Percentiles rank a stretch among this genome's conserved stretches.
These are phyloP conservation scores for Lathronympha strigana DNA, from an alignment of 2,888 invertebrate species.

Conservation along the genomic window DNA sequence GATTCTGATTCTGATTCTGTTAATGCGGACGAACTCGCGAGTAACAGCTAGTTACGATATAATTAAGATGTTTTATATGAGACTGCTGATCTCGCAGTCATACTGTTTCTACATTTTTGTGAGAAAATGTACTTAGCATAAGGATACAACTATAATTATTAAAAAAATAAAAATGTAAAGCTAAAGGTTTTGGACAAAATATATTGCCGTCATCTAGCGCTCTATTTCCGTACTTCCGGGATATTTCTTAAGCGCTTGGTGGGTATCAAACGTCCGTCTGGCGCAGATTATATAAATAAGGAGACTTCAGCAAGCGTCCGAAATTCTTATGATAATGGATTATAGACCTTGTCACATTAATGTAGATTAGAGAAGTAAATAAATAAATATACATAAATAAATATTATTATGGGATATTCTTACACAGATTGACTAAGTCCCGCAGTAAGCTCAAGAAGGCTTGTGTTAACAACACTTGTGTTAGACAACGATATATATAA, in stretches of 20 bases:
- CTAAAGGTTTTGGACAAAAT: too few species aligned
- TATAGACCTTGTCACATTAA: background rate
- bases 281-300: slow-evolving; percentile 27
- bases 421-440: too few species aligned
- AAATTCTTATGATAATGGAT: background rate
- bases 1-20: too few species aligned
- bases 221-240: background rate
- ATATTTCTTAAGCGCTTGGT: slow-evolving; percentile 14
- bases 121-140: too few species aligned
- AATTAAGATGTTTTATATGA: too few species aligned
- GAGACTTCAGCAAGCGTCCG: background rate
- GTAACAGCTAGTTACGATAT: too few species aligned
- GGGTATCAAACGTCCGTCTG: slow-evolving; percentile 15
- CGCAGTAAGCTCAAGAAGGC: too few species aligned
- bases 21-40: too few species aligned
- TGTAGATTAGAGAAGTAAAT: background rate
- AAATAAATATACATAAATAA: background rate
- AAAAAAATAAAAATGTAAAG: background rate
- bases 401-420: background rate
- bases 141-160: background rate
- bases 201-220: background rate
- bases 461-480: too few species aligned
- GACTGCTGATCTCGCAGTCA: too few species aligned
- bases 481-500: too few species aligned
- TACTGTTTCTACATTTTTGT: too few species aligned